These are phyloP conservation scores for Pontoporia blainvillei DNA, from an alignment of 2,113 vertebrate genomes.

Conservation along the genomic window DNA sequence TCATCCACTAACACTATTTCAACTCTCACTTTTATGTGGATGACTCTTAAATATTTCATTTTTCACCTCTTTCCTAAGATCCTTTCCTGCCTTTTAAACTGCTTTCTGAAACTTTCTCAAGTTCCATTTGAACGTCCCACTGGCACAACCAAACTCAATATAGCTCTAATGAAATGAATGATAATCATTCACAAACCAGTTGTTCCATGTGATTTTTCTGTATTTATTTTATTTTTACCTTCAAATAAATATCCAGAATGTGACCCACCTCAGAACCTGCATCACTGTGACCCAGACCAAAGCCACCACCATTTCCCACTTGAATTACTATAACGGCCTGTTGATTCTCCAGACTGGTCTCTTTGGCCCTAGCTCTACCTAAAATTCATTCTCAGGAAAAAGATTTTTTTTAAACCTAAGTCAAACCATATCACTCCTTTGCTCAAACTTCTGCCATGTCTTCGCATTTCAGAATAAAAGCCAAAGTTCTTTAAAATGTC, in stretches of 20 bases:
- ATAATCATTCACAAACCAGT: neutral
- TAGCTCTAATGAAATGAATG: neutral
- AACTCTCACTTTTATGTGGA: neutral
- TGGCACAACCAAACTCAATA: neutral
- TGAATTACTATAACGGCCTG: neutral
- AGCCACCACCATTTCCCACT: neutral
- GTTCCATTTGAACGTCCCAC: neutral
- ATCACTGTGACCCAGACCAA: neutral
- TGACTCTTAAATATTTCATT: neutral
- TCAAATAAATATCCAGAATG: neutral
- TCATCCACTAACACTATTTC: neutral
- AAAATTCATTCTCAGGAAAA: neutral
- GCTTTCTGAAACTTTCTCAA: neutral
- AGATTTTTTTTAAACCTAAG: neutral
- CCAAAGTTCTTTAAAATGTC: neutral
- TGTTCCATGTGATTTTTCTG: neutral
- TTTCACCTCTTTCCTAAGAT: neutral
- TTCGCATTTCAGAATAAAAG: neutral
- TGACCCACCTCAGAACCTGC: neutral
- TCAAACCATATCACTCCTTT: neutral
- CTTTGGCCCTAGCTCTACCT: neutral
- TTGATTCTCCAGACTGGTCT: neutral
- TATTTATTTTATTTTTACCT: neutral
- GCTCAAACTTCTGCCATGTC: neutral
- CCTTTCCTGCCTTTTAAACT: neutral